A percentile compares a stretch with the other conserved stretches of the same genome.
Evolutionary conservation across 2,888 invertebrate species (phyloP).

Genomic region (Eretmocerus hayati): DNA sequence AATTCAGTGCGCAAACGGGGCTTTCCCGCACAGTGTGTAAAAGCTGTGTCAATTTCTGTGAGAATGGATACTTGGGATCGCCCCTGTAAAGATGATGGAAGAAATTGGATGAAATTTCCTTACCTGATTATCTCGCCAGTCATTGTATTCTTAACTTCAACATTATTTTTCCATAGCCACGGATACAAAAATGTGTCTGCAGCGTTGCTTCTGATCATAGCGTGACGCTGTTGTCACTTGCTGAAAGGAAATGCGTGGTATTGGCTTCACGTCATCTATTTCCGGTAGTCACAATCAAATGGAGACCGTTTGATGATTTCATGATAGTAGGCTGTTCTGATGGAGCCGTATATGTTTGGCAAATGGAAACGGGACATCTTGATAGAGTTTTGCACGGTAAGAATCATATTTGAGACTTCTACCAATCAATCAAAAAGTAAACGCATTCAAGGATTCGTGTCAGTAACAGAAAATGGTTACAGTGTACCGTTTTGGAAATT

Average conservation of each 20-base stretch:
- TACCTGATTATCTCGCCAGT: not conserved
- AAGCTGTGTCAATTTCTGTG: too few species aligned
- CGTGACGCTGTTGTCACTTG: constrained; percentile 84
- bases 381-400: constrained; percentile 88
- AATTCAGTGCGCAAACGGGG: not conserved
- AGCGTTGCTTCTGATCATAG: constrained; percentile 97
- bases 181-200: constrained; percentile 91
- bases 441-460: not conserved
- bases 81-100: not conserved
- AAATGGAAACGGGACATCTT: constrained; percentile 98
- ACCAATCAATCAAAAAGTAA: too few species aligned
- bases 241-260: constrained; percentile 91
- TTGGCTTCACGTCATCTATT: constrained; percentile 91
- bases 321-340: constrained; percentile 96
- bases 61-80: too few species aligned
- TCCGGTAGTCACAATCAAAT: constrained; percentile 91
- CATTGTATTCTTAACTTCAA: not conserved
- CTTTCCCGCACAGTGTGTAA: not conserved
- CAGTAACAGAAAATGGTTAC: not conserved
- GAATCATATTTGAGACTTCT: constrained; percentile 17
- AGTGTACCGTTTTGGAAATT: not conserved
- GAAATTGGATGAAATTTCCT: not conserved
- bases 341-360: constrained; percentile 98
- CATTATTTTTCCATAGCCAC: constrained; percentile 58
- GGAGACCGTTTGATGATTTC: constrained; percentile 96